A percentile compares a stretch with the other conserved stretches of the same genome.
phyloP scores from a whole-genome alignment of 2,797 vertebrate genomes.

The Setipinna tenuifilis region DNA sequence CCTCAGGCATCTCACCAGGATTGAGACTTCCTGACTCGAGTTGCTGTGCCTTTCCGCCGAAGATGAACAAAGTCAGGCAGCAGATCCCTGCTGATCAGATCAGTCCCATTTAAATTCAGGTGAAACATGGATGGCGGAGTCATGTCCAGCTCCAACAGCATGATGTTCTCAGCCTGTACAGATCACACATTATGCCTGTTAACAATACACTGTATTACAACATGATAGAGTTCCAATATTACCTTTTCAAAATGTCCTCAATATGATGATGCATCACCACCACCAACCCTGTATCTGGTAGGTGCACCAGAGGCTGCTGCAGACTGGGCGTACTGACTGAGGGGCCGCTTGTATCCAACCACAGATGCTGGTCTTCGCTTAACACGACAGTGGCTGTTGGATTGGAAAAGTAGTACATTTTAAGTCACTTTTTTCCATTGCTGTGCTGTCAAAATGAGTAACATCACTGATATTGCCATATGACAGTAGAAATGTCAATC shows the following conservation, averaged over 20 bases:
- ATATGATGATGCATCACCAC: neutral
- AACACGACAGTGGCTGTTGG: conserved; percentile 79
- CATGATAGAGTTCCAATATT: neutral
- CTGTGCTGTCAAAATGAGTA: no score
- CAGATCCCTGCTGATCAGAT: conserved; percentile 80
- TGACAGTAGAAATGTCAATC: no score
- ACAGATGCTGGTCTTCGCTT: conserved; percentile 89
- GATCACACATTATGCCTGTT: conserved; percentile 6
- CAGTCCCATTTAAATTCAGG: conserved; percentile 84
- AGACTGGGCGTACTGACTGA: conserved; percentile 92
- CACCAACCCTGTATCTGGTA: conserved; percentile 88
- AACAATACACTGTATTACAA: neutral
- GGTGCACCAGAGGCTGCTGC: conserved; percentile 88
- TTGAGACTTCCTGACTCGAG: conserved; percentile 87
- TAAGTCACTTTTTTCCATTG: neutral
- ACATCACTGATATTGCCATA: no score
- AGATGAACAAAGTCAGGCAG: conserved; percentile 72
- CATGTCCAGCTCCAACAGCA: conserved; percentile 94
- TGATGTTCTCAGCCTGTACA: conserved; percentile 91
- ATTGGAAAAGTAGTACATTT: conserved; percentile 21
- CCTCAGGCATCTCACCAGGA: conserved; percentile 84
- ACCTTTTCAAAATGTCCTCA: neutral
- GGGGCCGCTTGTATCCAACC: conserved; percentile 94
- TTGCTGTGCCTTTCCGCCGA: conserved; percentile 76
- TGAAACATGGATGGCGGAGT: conserved; percentile 89